phyloP scores from a whole-genome alignment of 2,888 invertebrate genomes.

The Drosophila gaucha region DNA sequence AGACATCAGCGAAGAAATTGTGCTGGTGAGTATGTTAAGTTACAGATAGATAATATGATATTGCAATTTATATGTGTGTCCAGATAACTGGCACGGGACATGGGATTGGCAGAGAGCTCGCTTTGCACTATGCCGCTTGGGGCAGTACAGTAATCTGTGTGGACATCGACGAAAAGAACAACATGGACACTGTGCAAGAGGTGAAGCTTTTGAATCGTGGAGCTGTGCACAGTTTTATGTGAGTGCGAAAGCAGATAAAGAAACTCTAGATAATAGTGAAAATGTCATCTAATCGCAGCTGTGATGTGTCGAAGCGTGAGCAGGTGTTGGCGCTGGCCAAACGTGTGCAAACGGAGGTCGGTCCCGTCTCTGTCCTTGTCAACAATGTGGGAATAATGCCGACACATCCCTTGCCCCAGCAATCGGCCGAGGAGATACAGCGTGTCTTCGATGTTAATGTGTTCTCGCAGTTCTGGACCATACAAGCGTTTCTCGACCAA shows the following conservation, averaged over 20 bases:
- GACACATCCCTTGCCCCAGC: conserved; percentile 88
- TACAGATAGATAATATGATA: neutral
- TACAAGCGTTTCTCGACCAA: conserved; percentile 90
- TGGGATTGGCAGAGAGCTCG: conserved; percentile 93
- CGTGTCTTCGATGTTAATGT: conserved; percentile 91
- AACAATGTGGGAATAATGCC: conserved; percentile 96
- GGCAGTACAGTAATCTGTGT: conserved; percentile 91
- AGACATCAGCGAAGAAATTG: conserved; percentile 90
- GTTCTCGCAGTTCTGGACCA: conserved; percentile 90
- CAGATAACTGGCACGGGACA: conserved; percentile 94
- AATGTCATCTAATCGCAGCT: conserved; percentile 85
- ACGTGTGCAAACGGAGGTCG: conserved; percentile 89
- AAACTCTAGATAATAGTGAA: neutral
- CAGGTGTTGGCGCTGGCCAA: conserved; percentile 88
- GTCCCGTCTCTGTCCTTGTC: conserved; percentile 91
- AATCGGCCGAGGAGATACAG: conserved; percentile 89
- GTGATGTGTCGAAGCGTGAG: conserved; percentile 91
- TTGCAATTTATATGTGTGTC: neutral
- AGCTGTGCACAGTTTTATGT: conserved; percentile 85
- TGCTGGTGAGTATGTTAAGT: conserved; percentile 87
- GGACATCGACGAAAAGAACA: conserved; percentile 90
- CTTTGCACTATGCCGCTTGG: conserved; percentile 89
- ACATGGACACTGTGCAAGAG: conserved; percentile 88
- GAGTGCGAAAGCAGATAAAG: conserved; percentile 19
- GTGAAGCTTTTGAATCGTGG: conserved; percentile 84